phyloP scores from a whole-genome alignment of 37 sponge, comb jelly and placozoan species.

The Spongilla lacustris region DNA sequence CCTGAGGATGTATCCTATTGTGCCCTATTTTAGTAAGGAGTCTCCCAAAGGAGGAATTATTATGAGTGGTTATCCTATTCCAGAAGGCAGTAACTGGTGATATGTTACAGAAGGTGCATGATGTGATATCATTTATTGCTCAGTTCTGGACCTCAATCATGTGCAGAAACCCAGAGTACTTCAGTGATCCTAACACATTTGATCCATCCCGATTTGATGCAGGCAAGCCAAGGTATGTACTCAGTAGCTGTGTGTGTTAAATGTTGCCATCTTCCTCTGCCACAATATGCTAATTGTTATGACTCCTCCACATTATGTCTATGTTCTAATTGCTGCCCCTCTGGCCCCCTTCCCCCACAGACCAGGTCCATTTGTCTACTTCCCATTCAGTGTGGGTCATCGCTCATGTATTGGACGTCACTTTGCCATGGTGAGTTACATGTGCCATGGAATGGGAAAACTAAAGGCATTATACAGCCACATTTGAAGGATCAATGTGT shows the following conservation, averaged over 20 bases:
- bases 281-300: too few species aligned
- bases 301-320: too few species aligned
- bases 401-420: constrained; percentile 28
- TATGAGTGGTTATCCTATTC: not conserved
- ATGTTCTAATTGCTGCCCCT: not conserved
- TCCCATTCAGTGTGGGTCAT: constrained; percentile 25
- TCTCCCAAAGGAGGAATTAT: constrained; percentile 4
- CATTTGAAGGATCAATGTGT: too few species aligned
- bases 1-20: not conserved
- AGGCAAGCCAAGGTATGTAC: not conserved
- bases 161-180: constrained; percentile 1
- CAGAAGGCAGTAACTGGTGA: not conserved
- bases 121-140: too few species aligned
- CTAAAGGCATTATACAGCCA: too few species aligned
- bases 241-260: too few species aligned
- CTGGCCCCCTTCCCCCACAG: not conserved
- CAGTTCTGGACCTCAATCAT: too few species aligned
- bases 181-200: constrained; percentile 11
- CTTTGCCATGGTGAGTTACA: constrained; percentile 29
- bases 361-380: constrained; percentile 30
- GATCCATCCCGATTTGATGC: constrained; percentile 17
- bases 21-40: not conserved
- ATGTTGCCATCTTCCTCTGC: too few species aligned
- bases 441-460: too few species aligned
- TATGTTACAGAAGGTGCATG: not conserved